Conservation (phyloP, 2,113 vertebrate genomes). For the Scomber scombrus region DNA sequence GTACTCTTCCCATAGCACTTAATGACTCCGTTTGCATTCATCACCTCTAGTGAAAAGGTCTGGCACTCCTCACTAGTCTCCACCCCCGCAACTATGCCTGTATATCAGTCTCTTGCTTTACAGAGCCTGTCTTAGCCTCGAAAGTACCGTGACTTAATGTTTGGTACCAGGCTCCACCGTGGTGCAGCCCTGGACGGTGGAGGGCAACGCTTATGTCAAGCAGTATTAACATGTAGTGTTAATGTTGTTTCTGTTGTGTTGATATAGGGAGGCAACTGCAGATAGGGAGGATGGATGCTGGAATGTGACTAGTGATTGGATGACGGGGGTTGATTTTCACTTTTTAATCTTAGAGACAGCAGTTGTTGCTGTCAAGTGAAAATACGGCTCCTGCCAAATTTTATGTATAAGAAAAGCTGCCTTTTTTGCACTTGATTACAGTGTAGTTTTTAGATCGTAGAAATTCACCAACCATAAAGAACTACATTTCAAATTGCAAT, state of each 20-base stretch:
- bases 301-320: constrained; percentile 26
- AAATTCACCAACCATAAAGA: not conserved
- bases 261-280: constrained; percentile 38
- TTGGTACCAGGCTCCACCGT: constrained; percentile 74
- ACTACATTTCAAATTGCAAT: not conserved
- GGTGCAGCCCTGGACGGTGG: constrained; percentile 42
- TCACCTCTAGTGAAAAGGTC: constrained; percentile 81
- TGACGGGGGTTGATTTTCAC: constrained; percentile 20
- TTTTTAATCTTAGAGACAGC: not conserved
- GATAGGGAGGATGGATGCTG: constrained; percentile 40
- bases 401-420: constrained; percentile 6
- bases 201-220: constrained; percentile 31
- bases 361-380: constrained; percentile 8
- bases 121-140: constrained; percentile 65
- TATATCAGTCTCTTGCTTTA: constrained; percentile 68
- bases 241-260: constrained; percentile 41
- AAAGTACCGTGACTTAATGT: constrained; percentile 66
- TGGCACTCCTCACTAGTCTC: constrained; percentile 59
- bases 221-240: constrained; percentile 57
- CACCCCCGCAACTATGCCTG: constrained; percentile 67
- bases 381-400: not conserved
- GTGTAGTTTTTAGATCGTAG: not conserved
- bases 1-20: constrained; percentile 55
- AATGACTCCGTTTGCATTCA: constrained; percentile 70
- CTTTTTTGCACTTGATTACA: not conserved